These are phyloP conservation scores for Pangasius mekongensis DNA, from an alignment of 2,797 vertebrate species.

Conservation along the genomic window DNA sequence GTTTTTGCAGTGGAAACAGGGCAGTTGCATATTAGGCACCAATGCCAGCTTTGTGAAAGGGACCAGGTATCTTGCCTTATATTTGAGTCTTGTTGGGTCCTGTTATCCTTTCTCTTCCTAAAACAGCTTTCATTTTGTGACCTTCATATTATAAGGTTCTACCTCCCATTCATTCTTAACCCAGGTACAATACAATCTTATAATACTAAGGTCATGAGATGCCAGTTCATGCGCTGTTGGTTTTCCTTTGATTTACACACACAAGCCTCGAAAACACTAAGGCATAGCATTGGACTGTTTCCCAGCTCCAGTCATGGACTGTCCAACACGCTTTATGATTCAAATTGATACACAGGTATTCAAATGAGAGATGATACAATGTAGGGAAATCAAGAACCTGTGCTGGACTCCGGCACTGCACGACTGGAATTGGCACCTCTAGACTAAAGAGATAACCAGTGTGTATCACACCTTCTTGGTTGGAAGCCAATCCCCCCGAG, in stretches of 20 bases:
- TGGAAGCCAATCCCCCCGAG: slow-evolving; percentile 66
- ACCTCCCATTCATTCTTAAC: neutral
- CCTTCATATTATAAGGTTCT: neutral
- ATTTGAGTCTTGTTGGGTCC: neutral
- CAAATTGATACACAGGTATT: slow-evolving; percentile 17
- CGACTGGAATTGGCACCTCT: neutral
- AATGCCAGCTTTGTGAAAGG: neutral
- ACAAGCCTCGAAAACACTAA: neutral
- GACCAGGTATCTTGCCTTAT: neutral
- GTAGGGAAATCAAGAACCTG: neutral
- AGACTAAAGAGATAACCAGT: slow-evolving; percentile 61
- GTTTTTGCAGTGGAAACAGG: neutral
- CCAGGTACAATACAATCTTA: neutral
- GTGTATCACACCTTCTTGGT: slow-evolving; percentile 64
- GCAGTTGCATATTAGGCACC: neutral
- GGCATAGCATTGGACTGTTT: neutral
- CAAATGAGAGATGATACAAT: slow-evolving; percentile 7
- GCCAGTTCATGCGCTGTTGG: neutral
- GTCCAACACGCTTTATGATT: neutral
- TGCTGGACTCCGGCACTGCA: neutral
- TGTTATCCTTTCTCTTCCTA: neutral
- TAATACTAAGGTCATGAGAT: neutral
- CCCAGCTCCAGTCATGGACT: neutral
- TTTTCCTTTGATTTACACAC: neutral
- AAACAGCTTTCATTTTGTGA: neutral